Evolutionary conservation across 1,140 invertebrate genomes (phyloP).

Genomic region (Cherax quadricarinatus): DNA sequence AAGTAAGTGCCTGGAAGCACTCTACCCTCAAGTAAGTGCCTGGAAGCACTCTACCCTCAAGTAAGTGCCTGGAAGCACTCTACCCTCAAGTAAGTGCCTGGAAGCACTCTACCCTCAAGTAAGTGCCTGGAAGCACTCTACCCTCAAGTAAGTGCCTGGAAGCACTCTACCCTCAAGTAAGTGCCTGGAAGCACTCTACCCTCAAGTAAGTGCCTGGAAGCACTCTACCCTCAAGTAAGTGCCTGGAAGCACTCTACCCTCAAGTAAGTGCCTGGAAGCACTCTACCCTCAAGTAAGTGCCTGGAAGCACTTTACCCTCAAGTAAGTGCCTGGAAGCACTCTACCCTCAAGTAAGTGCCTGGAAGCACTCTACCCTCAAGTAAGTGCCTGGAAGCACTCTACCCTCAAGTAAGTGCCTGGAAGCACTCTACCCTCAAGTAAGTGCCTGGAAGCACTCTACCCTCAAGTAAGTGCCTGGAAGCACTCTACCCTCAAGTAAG

Average conservation of each 20-base stretch:
- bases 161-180: constrained; percentile 58
- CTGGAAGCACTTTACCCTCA: constrained; percentile 55
- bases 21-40: constrained; percentile 47
- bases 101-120: too few species aligned
- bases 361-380: constrained; percentile 56
- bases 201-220: constrained; percentile 33
- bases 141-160: constrained; percentile 48
- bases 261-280: constrained; percentile 52
- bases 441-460: neutral
- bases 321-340: constrained; percentile 11
- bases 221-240: too few species aligned
- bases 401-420: constrained; percentile 50
- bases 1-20: constrained; percentile 22
- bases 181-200: constrained; percentile 56
- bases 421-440: constrained; percentile 58
- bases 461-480: neutral
- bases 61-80: constrained; percentile 57
- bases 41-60: constrained; percentile 57
- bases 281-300: constrained; percentile 52
- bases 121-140: constrained; percentile 35
- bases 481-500: constrained; percentile 55
- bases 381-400: constrained; percentile 54
- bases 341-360: too few species aligned
- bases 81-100: constrained; percentile 49
- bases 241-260: constrained; percentile 50